Conservation (phyloP, 1,140 invertebrate genomes). For the Papilio machaon region DNA sequence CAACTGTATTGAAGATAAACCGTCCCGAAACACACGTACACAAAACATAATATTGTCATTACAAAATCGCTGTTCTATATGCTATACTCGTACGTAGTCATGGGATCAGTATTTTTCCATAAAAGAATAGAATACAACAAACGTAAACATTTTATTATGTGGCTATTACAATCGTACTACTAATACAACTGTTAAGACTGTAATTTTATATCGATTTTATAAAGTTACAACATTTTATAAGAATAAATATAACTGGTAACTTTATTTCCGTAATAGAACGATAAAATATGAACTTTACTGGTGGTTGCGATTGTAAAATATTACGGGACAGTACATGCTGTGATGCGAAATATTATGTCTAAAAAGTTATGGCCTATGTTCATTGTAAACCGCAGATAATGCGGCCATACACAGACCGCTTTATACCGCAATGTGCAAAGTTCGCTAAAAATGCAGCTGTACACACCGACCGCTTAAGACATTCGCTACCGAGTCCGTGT, state of each 20-base stretch:
- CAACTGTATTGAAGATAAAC: slow-evolving; percentile 4
- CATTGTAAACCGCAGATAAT: neutral
- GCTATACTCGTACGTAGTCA: no score
- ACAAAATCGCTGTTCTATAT: no score
- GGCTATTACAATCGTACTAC: no score
- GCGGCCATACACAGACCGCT: neutral
- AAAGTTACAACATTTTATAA: slow-evolving; percentile 41
- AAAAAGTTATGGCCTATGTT: slow-evolving; percentile 14
- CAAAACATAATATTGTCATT: no score
- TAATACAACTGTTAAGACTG: no score
- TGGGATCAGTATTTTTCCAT: no score
- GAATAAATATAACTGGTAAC: slow-evolving; percentile 41
- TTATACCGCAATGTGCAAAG: neutral
- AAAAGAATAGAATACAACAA: no score
- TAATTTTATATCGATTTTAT: no score
- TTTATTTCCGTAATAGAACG: slow-evolving; percentile 47
- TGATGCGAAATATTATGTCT: slow-evolving; percentile 40
- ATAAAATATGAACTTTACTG: slow-evolving; percentile 54
- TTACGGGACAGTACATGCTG: slow-evolving; percentile 51
- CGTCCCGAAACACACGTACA: no score
- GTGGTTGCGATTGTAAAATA: slow-evolving; percentile 49
- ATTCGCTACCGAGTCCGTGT: neutral
- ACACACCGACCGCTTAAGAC: neutral
- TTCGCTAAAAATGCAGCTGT: neutral
- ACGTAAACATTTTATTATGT: no score